Evolutionary conservation across 2,113 vertebrate species (phyloP).

Genomic region (Saguinus imperator): DNA sequence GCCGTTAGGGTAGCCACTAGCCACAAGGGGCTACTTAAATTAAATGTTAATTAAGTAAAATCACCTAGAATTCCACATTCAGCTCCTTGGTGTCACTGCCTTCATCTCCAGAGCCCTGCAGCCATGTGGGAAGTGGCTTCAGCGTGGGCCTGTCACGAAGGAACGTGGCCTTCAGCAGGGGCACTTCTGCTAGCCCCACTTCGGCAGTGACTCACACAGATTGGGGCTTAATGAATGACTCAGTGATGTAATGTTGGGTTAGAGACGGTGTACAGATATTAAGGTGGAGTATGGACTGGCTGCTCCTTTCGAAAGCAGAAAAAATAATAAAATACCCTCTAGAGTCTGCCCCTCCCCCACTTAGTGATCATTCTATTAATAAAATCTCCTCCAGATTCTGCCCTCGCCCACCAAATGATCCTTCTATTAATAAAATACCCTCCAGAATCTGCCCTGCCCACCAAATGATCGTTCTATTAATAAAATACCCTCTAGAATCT

Average conservation of each 20-base stretch:
- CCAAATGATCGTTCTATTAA: background rate
- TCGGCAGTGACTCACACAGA: background rate
- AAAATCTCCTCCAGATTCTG: too few relatives aligned
- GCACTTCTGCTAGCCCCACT: background rate
- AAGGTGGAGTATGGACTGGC: background rate
- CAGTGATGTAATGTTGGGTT: accelerated
- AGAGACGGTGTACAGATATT: accelerated
- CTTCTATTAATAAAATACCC: too few relatives aligned
- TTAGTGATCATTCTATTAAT: too few relatives aligned
- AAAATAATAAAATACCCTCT: background rate
- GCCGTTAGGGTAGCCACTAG: accelerated
- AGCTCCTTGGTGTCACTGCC: background rate
- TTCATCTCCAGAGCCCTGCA: background rate
- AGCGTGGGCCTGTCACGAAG: accelerated
- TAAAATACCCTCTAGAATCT: too few relatives aligned
- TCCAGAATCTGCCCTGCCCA: too few relatives aligned
- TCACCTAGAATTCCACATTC: background rate
- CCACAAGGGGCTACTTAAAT: background rate
- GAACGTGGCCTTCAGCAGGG: accelerated
- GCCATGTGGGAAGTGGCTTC: background rate
- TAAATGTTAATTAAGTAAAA: background rate
- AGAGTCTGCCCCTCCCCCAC: too few relatives aligned
- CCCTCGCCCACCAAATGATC: too few relatives aligned
- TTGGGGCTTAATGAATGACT: too few relatives aligned
- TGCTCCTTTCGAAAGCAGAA: background rate